These are phyloP conservation scores for Pantherophis alleghaniensis DNA, from an alignment of 2,797 vertebrate genomes.

Conservation along the genomic window DNA sequence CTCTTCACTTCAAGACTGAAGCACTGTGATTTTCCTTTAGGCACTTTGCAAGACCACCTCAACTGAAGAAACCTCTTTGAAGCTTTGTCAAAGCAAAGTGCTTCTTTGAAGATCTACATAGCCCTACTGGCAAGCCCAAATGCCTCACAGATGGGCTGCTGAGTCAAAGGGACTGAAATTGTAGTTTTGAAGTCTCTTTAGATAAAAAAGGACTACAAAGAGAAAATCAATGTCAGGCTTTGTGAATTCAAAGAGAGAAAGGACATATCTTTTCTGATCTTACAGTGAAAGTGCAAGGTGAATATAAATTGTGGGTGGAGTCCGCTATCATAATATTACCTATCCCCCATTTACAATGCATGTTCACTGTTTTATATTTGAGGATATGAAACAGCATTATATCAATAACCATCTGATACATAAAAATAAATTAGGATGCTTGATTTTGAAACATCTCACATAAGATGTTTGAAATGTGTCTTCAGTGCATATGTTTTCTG, in stretches of 20 bases:
- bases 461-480: neutral
- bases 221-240: neutral
- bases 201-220: neutral
- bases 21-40: neutral
- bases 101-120: neutral
- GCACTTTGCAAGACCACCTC: neutral
- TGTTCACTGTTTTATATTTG: neutral
- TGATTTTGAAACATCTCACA: neutral
- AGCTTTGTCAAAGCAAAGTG: neutral
- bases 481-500: neutral
- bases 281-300: neutral
- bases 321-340: neutral
- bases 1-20: neutral
- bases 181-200: neutral
- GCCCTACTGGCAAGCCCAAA: neutral
- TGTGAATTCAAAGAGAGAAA: neutral
- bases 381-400: neutral
- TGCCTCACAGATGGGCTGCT: neutral
- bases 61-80: neutral
- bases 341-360: neutral
- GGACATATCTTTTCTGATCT: neutral
- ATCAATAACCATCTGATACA: neutral
- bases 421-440: neutral
- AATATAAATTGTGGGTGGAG: neutral
- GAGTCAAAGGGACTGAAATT: neutral